Evolutionary conservation across 1,140 invertebrate genomes (phyloP), one percentile per base, ranked within the genome.

Genomic region (Zaprionus africanus): DNA sequence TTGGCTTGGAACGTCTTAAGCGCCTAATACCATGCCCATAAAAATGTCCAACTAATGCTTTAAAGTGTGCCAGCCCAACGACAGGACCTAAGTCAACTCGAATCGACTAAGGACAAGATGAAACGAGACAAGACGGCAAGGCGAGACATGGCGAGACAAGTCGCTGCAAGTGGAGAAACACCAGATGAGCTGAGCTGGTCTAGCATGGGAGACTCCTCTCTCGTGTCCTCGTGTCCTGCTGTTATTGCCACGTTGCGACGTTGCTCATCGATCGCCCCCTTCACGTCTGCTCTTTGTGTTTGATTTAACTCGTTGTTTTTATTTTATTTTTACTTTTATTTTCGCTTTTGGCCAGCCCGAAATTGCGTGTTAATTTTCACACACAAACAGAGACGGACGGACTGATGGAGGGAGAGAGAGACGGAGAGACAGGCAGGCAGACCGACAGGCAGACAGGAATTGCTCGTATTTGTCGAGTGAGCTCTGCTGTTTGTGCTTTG

Each of bases 11-110:
- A 79, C 79, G 81, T 91, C 87, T 91, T 91, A 91, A 91, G 87
- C 87, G 87, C 74, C 87, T 91, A 91, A 91, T 91, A 84, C 87
- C 88, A 91, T 81, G 81, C 74, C 79, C 88, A 90, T 90, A 90
- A 90, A 90, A 90, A 90, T 73, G 86, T 90, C 86, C 85, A 90
- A 90, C 85, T 90, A 90, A 90, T 90, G 81, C 85, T 90, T 90
- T 90, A 90, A 90, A 90, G 85, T 90, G 85, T 85, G 85, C 79
- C 84, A 88, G 74, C 77, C 78, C 83, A 22, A 83, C 69, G 79
- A 76, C 46, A 77, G 17, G 43, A 73, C 75, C 69, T 69, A 76
- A 71, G 67, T 64, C 54, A 60, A 70, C 54, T 76, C 67, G 54
- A 76, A 60, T 71, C 73, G 60, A 58, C 57, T 51, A 61, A 19